Conservation (phyloP, 1,140 invertebrate species). For the Lutraria rhynchaena region DNA sequence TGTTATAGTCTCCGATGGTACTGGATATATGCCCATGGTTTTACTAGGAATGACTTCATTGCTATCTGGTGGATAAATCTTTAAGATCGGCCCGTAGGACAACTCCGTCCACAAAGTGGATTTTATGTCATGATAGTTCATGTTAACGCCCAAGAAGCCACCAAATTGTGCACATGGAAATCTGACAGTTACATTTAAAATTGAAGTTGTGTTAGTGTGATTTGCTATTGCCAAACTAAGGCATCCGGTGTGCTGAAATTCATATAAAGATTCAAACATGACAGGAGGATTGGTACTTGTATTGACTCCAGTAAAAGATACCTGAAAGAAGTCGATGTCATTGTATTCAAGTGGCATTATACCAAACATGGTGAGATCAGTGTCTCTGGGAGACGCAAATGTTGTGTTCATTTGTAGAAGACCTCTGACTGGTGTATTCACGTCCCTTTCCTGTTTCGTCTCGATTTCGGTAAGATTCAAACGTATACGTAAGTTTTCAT, state of each 20-base stretch:
- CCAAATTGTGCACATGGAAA: constrained; percentile 47
- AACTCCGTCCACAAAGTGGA: constrained; percentile 26
- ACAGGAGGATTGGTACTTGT: constrained; percentile 25
- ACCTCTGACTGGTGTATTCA: neutral
- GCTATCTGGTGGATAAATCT: neutral
- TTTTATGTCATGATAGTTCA: constrained; percentile 19
- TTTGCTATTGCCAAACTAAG: neutral
- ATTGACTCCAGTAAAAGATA: constrained; percentile 47
- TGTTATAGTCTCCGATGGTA: constrained; percentile 19
- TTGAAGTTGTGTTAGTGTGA: constrained; percentile 20
- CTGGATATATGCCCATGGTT: constrained; percentile 37
- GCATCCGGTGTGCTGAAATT: constrained; percentile 20
- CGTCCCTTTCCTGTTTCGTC: neutral
- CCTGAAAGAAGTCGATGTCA: neutral
- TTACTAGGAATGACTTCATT: constrained; percentile 25
- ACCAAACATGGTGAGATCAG: constrained; percentile 20
- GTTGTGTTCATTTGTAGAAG: constrained; percentile 4
- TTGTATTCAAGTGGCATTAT: neutral
- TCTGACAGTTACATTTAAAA: constrained; percentile 35
- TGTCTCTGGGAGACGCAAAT: constrained; percentile 7
- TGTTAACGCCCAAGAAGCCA: constrained; percentile 33
- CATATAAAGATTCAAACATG: constrained; percentile 35
- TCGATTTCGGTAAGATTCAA: constrained; percentile 28
- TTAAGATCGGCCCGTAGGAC: constrained; percentile 40
- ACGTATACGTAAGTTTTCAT: constrained; percentile 13